A percentile compares a stretch with the other conserved stretches of the same genome.
These are phyloP conservation scores for Mystacides longicornis DNA, from an alignment of 2,888 invertebrate species.

Conservation along the genomic window DNA sequence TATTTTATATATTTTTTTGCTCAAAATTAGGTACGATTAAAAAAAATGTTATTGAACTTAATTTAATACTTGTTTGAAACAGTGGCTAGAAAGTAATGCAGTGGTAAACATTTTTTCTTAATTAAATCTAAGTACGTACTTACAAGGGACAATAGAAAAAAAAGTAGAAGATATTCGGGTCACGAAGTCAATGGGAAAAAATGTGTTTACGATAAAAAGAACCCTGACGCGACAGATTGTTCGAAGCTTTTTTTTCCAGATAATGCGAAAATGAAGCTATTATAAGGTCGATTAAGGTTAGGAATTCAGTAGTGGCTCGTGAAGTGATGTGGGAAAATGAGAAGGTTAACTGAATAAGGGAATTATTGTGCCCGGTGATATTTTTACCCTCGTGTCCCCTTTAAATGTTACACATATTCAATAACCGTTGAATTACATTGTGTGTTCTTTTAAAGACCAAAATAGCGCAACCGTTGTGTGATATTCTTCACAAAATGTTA, in stretches of 20 bases:
- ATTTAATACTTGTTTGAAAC: too few species aligned
- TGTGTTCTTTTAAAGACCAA: too few species aligned
- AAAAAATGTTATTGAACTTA: too few species aligned
- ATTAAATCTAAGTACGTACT: too few species aligned
- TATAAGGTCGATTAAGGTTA: conserved; percentile 2
- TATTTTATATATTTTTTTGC: too few species aligned
- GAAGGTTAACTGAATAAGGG: conserved; percentile 1
- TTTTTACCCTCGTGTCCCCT: background rate
- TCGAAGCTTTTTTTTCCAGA: background rate
- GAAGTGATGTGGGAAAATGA: conserved; percentile 1
- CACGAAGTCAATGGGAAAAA: background rate
- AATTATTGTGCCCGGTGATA: conserved; percentile 1
- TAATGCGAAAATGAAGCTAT: conserved; percentile 1
- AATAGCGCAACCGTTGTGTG: too few species aligned
- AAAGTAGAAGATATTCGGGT: background rate
- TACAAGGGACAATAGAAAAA: too few species aligned
- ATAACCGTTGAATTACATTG: too few species aligned
- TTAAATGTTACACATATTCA: conserved; percentile 1
- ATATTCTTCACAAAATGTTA: too few species aligned
- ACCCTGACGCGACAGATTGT: conserved; percentile 2
- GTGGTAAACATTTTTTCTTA: too few species aligned
- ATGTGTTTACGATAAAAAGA: background rate
- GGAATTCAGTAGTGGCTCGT: background rate
- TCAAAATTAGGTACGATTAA: too few species aligned
- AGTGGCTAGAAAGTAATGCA: too few species aligned